Evolutionary conservation across 2,113 vertebrate species (phyloP).

Genomic region (Echinops telfairi): DNA sequence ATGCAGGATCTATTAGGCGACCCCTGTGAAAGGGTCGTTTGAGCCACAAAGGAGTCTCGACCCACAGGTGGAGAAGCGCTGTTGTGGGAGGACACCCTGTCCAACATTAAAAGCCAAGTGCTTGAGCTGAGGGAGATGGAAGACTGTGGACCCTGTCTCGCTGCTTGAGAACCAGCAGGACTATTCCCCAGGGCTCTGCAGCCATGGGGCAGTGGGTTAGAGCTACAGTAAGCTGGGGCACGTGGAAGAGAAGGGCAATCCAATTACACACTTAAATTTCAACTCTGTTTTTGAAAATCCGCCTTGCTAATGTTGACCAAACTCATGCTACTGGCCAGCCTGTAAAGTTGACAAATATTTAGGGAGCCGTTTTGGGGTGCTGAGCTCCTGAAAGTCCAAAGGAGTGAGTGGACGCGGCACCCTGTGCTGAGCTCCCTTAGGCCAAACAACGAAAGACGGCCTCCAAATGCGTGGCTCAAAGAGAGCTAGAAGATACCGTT

Average conservation of each 20-base stretch:
- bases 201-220: slow-evolving; percentile 26
- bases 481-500: not conserved
- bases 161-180: not conserved
- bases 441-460: not conserved
- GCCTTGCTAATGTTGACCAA: slow-evolving; percentile 38
- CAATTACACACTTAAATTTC: slow-evolving; percentile 31
- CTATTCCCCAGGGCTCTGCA: not conserved
- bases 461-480: not conserved
- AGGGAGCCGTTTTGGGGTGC: not conserved
- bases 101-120: not conserved
- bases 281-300: slow-evolving; percentile 27
- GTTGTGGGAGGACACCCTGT: too few relatives aligned
- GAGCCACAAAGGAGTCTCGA: too few relatives aligned
- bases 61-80: too few relatives aligned
- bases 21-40: too few relatives aligned
- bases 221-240: not conserved
- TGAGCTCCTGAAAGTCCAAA: not conserved
- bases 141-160: accelerated
- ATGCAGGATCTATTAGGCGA: too few relatives aligned
- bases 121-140: not conserved
- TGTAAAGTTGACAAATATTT: not conserved
- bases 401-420: not conserved
- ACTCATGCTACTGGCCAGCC: not conserved
- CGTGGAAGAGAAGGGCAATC: not conserved
- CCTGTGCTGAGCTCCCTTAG: not conserved